Evolutionary conservation across 2,797 vertebrate genomes (phyloP).

Genomic region (Peromyscus eremicus): DNA sequence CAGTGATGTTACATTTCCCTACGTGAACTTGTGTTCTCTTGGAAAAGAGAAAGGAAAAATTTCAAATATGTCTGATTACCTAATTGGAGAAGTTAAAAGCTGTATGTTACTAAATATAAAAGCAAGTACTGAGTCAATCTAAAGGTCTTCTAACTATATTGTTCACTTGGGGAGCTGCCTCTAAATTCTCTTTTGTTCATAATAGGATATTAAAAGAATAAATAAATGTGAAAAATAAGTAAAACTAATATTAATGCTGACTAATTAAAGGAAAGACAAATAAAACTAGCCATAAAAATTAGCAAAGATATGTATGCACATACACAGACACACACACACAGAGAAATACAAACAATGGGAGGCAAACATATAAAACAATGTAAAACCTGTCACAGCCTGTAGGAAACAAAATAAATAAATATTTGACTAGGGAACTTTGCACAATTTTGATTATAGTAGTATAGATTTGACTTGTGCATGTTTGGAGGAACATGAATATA

Average conservation of each 20-base stretch:
- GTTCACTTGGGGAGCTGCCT: background rate
- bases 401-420: background rate
- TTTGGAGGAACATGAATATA: background rate
- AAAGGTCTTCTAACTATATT: background rate
- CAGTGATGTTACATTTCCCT: background rate
- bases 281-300: background rate
- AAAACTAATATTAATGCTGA: background rate
- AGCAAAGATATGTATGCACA: background rate
- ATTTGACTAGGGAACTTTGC: background rate
- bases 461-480: background rate
- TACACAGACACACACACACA: background rate
- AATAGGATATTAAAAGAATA: background rate
- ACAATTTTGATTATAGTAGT: background rate
- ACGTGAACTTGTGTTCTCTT: background rate
- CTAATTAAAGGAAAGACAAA: background rate
- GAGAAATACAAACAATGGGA: background rate
- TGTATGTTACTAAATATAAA: background rate
- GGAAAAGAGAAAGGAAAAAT: background rate
- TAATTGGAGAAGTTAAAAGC: background rate
- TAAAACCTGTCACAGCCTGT: background rate
- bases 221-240: background rate
- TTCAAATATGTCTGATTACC: background rate
- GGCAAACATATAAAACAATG: background rate
- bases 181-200: constrained; percentile 19
- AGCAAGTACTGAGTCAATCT: background rate